A percentile compares a stretch with the other conserved stretches of the same genome.
Evolutionary conservation across 2,113 vertebrate species (phyloP).

Genomic region (Ictidomys tridecemlineatus): DNA sequence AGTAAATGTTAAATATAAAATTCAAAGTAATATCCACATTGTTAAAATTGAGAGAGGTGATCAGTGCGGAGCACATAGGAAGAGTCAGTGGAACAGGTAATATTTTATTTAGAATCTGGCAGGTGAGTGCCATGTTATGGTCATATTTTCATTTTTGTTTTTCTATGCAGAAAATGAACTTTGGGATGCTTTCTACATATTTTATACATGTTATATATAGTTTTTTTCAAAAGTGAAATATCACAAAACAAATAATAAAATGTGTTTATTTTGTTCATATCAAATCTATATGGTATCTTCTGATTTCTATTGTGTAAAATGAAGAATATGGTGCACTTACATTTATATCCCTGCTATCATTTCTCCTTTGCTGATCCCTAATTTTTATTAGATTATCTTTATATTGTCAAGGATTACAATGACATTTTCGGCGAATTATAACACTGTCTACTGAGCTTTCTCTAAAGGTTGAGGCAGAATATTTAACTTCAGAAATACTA

Average conservation of each 20-base stretch:
- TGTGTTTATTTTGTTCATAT: background rate
- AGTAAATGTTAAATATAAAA: background rate
- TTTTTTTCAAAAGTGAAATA: background rate
- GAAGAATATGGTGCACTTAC: background rate
- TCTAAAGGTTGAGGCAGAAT: background rate
- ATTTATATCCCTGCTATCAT: background rate
- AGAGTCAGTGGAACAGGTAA: background rate
- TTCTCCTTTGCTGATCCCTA: background rate
- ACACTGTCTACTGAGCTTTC: background rate
- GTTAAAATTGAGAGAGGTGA: background rate
- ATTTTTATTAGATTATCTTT: constrained; percentile 21
- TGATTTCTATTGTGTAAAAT: background rate
- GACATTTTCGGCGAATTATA: background rate
- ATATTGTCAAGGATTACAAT: background rate
- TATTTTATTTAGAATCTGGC: background rate
- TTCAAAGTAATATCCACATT: background rate
- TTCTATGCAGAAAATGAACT: background rate
- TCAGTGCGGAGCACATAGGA: background rate
- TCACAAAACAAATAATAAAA: background rate
- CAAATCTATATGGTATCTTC: background rate
- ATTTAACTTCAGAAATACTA: background rate
- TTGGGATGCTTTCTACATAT: background rate
- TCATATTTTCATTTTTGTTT: background rate
- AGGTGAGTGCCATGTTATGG: background rate
- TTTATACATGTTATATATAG: background rate